Conservation (phyloP, 1,140 invertebrate genomes). For the Stegodyphus dumicola region DNA sequence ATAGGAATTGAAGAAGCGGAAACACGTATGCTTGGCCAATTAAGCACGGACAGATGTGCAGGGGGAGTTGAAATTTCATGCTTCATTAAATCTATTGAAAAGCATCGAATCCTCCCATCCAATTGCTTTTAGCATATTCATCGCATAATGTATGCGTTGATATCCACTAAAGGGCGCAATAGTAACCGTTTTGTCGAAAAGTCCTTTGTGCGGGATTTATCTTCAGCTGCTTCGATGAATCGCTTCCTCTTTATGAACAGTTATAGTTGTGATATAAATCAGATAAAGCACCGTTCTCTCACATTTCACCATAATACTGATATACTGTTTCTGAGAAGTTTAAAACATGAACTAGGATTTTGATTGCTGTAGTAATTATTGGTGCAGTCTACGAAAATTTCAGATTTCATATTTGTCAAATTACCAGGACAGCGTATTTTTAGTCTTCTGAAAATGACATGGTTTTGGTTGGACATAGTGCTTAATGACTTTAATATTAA, state of each 20-base stretch:
- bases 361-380: no score
- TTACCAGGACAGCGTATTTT: no score
- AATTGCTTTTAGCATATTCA: constrained; percentile 40
- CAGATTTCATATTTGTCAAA: no score
- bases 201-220: constrained; percentile 36
- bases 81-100: constrained; percentile 45
- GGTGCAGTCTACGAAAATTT: no score
- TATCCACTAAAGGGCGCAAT: neutral
- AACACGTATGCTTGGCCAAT: constrained; percentile 16
- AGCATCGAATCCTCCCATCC: neutral
- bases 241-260: constrained; percentile 7
- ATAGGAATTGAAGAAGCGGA: neutral
- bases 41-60: constrained; percentile 29
- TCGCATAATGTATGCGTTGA: constrained; percentile 12
- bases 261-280: neutral
- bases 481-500: no score
- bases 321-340: no score
- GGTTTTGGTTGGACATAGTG: no score
- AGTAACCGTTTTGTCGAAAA: neutral
- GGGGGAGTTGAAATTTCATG: constrained; percentile 2
- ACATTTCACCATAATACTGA: no score
- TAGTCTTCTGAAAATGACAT: no score
- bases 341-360: no score
- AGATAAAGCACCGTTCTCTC: neutral
- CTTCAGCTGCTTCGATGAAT: constrained; percentile 4